Percentiles rank a stretch among this genome's conserved stretches.
Conservation (phyloP, 1,140 invertebrate species). For the Plodia interpunctella region DNA sequence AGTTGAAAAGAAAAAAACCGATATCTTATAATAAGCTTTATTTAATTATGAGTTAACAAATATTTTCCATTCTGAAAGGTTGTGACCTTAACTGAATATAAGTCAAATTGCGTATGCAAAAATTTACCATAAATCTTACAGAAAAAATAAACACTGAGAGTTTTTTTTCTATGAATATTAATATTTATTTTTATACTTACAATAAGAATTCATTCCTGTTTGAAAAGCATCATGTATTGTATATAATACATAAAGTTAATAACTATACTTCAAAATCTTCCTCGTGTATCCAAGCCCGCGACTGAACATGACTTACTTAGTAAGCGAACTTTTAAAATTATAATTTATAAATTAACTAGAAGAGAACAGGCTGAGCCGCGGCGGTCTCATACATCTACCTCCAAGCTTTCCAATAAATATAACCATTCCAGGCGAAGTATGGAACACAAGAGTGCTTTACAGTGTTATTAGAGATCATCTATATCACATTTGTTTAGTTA, state of each 20-base stretch:
- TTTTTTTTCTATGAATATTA: constrained; percentile 71
- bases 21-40: constrained; percentile 76
- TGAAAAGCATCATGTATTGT: constrained; percentile 65
- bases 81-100: constrained; percentile 76
- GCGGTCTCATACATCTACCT: constrained; percentile 23
- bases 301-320: constrained; percentile 61
- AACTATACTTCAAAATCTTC: constrained; percentile 61
- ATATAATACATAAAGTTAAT: constrained; percentile 70
- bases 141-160: constrained; percentile 73
- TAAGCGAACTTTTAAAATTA: constrained; percentile 65
- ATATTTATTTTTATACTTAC: constrained; percentile 72
- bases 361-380: background rate
- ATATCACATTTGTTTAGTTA: too few species aligned
- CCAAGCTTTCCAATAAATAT: constrained; percentile 44
- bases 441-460: constrained; percentile 37
- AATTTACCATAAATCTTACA: constrained; percentile 63
- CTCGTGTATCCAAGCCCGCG: constrained; percentile 56
- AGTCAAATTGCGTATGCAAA: constrained; percentile 70
- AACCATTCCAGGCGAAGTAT: constrained; percentile 34
- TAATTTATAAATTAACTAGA: constrained; percentile 59
- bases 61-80: constrained; percentile 76
- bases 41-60: constrained; percentile 78
- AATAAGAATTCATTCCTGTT: constrained; percentile 74
- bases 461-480: constrained; percentile 16
- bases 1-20: constrained; percentile 62